These are phyloP conservation scores for Nomada fabriciana DNA, from an alignment of 2,888 invertebrate genomes.

Conservation along the genomic window DNA sequence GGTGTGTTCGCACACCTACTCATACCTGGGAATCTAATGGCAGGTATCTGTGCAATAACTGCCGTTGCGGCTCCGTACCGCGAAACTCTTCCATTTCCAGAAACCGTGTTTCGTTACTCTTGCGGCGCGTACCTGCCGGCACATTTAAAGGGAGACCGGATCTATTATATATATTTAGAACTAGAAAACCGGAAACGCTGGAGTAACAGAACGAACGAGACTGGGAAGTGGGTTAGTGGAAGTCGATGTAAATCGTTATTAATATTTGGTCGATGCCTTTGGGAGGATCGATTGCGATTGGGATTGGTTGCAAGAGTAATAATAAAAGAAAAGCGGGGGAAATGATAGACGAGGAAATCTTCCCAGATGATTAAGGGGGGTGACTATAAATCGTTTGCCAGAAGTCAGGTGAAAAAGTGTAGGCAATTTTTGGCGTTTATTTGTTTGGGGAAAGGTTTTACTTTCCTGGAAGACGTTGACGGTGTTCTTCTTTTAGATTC, in stretches of 20 bases:
- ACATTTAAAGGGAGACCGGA: conserved; percentile 36
- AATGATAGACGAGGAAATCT: not conserved
- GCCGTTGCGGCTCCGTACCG: conserved; percentile 50
- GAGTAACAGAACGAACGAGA: too few relatives aligned
- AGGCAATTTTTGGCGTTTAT: too few relatives aligned
- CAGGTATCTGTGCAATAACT: conserved; percentile 62
- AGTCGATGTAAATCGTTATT: conserved; percentile 44
- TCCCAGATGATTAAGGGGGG: not conserved
- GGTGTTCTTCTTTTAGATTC: too few relatives aligned
- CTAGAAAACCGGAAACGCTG: too few relatives aligned
- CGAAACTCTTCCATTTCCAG: conserved; percentile 64
- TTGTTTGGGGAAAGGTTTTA: too few relatives aligned
- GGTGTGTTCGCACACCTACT: conserved; percentile 20
- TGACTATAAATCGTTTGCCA: conserved; percentile 12
- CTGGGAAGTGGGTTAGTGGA: conserved; percentile 21
- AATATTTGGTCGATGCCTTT: conserved; percentile 34
- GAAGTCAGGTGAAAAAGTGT: not conserved
- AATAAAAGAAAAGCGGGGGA: conserved; percentile 15
- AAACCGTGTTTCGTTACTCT: conserved; percentile 48
- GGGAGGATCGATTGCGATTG: not conserved
- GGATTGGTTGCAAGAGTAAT: conserved; percentile 4
- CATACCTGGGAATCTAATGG: conserved; percentile 60
- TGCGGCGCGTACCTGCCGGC: conserved; percentile 30
- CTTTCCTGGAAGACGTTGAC: too few relatives aligned
- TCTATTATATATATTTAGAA: not conserved